Conservation (phyloP, 2,113 vertebrate genomes). For the Nycticorax nycticorax region DNA sequence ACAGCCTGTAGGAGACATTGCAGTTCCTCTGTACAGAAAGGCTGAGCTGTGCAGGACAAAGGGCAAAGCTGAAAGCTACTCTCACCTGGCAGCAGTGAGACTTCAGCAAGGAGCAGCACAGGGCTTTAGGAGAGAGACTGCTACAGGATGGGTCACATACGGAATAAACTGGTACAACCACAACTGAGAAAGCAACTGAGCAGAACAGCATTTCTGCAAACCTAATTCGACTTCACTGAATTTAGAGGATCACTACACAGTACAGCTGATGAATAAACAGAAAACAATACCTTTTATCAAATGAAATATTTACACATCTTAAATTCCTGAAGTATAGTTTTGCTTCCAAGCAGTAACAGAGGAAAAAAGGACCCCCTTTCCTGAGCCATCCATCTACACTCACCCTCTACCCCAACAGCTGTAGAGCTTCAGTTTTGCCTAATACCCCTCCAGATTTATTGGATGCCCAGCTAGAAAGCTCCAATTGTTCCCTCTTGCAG, state of each 20-base stretch:
- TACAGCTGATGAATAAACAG: neutral
- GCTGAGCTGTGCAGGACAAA: neutral
- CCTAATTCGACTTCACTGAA: neutral
- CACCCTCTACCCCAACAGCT: neutral
- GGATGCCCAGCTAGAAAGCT: slow-evolving; percentile 15
- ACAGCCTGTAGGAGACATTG: neutral
- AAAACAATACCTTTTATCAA: neutral
- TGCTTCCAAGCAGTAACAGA: neutral
- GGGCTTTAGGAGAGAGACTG: neutral
- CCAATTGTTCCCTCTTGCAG: slow-evolving; percentile 14
- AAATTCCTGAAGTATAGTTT: neutral
- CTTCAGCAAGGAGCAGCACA: neutral
- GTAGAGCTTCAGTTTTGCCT: slow-evolving; percentile 30
- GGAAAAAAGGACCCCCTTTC: neutral
- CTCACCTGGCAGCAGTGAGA: neutral
- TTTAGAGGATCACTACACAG: neutral
- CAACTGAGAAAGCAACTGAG: neutral
- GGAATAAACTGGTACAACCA: neutral
- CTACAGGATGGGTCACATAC: neutral
- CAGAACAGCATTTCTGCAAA: neutral
- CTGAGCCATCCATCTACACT: neutral
- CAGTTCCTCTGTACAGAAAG: neutral
- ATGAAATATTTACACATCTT: neutral
- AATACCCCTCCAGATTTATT: slow-evolving; percentile 44
- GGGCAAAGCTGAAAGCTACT: neutral